Evolutionary conservation across 2,113 vertebrate genomes (phyloP), one percentile per base, ranked within the genome.

Genomic region (Nematolebias whitei): DNA sequence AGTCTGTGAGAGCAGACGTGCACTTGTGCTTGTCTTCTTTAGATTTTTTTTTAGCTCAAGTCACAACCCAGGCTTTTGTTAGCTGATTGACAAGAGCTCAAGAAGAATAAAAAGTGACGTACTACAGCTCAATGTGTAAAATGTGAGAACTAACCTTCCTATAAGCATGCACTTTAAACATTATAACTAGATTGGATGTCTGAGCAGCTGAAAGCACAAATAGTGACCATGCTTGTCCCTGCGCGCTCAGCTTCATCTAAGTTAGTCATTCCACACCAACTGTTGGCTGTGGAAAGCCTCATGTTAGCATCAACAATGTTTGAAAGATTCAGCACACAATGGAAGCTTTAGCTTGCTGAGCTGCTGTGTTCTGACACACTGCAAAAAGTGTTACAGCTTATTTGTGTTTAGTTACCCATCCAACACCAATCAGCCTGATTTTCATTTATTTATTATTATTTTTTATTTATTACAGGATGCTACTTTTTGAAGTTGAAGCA

Each of bases 401-500:
- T 43, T n/a, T 40, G 9, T 43, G 49, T 40, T 51, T 61, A 29
- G 39, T 44, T 65, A 26, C 40, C 63, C 69, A 50, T 62, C 74
- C 62, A 54, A 76, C 62, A 68, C 18, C 69, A 74, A 45, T 70
- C 62, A 70, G 53, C 41, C 55, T 41, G 57, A 71, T 79, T 80
- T 78, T 40, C 63, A 78, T 79, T 77, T 61, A 55, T 35, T 35
- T 35, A n/a, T n/a, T n/a, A n/a, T n/a, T n/a, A n/a, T 50, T 24
- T 8, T 76, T 82, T 61, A 83, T 84, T 80, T 77, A 65, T 77
- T 65, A 63, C 74, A 80, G 47, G 57, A 71, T 86, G 72, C 81
- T 78, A 55, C 57, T 83, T 83, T 72, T 74, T 78, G 59, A 79
- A 55, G 68, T 75, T 78, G 65, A 35, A 73, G 68, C 68, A 76